These are phyloP conservation scores for Conopomorpha cramerella DNA, from an alignment of 1,140 invertebrate species.

Conservation along the genomic window DNA sequence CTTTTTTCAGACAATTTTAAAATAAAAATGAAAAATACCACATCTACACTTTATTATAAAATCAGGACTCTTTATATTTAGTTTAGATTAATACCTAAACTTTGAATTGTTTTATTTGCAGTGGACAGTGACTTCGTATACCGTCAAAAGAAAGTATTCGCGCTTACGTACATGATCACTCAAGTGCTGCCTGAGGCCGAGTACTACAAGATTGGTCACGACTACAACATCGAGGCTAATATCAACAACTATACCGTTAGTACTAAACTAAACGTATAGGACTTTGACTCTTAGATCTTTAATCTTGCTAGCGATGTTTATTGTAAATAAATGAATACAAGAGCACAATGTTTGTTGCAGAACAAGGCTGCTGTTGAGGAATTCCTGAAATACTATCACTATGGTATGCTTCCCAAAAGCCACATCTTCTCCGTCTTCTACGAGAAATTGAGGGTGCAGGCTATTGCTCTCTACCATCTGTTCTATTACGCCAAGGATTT, in stretches of 20 bases:
- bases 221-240: constrained; percentile 39
- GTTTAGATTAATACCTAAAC: no score
- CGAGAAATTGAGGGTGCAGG: constrained; percentile 45
- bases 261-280: no score
- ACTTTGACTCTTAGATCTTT: no score
- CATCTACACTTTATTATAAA: no score
- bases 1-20: constrained; percentile 17
- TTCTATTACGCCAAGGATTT: constrained; percentile 63
- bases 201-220: constrained; percentile 33
- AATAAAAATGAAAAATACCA: no score
- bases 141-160: constrained; percentile 52
- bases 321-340: no score
- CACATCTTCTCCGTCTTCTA: constrained; percentile 62
- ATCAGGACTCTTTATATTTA: no score
- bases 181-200: constrained; percentile 20
- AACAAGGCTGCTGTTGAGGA: constrained; percentile 53
- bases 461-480: constrained; percentile 46
- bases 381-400: constrained; percentile 56
- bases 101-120: no score
- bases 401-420: constrained; percentile 48
- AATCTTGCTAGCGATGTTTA: no score
- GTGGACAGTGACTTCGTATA: constrained; percentile 50
- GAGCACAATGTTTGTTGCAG: constrained; percentile 21
- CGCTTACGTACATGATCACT: constrained; percentile 50
- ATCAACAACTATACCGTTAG: constrained; percentile 38